Evolutionary conservation across 2,797 vertebrate genomes (phyloP).

Genomic region (Cossypha caffra): DNA sequence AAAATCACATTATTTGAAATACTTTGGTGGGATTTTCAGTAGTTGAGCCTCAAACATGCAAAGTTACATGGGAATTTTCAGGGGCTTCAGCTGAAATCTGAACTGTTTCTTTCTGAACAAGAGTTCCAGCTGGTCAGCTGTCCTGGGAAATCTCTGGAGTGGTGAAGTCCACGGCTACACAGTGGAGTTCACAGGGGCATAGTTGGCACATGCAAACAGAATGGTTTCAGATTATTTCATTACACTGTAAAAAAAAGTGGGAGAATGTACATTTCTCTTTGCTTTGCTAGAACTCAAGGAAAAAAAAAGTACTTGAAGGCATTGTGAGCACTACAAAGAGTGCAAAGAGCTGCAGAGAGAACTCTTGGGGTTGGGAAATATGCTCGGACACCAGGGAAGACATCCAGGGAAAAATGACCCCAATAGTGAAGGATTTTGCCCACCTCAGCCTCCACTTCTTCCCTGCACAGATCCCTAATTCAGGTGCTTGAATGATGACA

Average conservation of each 20-base stretch:
- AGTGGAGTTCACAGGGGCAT: neutral
- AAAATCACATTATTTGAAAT: neutral
- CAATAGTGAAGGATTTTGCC: neutral
- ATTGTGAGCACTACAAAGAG: neutral
- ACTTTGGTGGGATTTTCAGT: neutral
- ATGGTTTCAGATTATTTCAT: neutral
- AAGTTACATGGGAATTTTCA: neutral
- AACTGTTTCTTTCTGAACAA: neutral
- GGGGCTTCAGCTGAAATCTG: neutral
- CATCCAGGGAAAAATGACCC: neutral
- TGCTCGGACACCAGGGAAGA: neutral
- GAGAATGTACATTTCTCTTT: neutral
- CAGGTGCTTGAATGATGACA: neutral
- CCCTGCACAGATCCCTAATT: neutral
- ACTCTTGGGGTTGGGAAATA: neutral
- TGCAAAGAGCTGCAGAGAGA: neutral
- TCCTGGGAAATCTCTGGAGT: neutral
- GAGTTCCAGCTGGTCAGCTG: neutral
- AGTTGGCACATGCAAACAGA: neutral
- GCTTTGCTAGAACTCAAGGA: neutral
- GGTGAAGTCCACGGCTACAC: fast-evolving
- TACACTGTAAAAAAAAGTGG: neutral
- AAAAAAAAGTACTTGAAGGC: neutral
- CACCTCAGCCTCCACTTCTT: neutral
- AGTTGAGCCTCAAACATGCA: neutral